Conservation (phyloP, 2,113 vertebrate genomes). For the Coracopsis vasa region DNA sequence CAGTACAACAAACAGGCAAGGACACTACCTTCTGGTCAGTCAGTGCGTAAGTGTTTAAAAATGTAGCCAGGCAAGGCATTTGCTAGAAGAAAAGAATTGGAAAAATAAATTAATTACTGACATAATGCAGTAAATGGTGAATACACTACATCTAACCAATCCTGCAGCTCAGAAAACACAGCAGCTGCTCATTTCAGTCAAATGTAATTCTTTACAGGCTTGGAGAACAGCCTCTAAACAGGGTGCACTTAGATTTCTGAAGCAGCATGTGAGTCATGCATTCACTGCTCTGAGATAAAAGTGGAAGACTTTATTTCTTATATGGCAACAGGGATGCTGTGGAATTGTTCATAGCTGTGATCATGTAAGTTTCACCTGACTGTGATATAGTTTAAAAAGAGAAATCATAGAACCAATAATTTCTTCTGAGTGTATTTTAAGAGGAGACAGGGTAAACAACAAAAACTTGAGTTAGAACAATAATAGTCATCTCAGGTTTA, state of each 20-base stretch:
- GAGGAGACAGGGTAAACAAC: not conserved
- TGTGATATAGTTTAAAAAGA: not conserved
- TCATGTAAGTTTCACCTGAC: not conserved
- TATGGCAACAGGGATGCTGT: not conserved
- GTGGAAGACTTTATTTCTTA: not conserved
- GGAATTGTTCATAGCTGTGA: not conserved
- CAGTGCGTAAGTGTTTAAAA: not conserved
- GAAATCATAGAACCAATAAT: not conserved
- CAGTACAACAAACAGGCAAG: not conserved
- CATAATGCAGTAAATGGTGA: not conserved
- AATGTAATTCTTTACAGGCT: not conserved
- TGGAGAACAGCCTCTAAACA: not conserved
- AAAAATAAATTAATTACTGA: not conserved
- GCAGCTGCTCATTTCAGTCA: constrained; percentile 27
- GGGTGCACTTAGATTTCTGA: not conserved
- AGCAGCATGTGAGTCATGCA: not conserved
- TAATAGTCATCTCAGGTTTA: not conserved
- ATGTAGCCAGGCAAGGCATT: not conserved
- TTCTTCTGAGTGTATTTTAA: not conserved
- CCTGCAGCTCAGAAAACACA: not conserved
- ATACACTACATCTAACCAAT: not conserved
- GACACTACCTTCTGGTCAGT: not conserved
- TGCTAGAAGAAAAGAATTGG: not conserved
- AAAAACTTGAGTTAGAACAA: not conserved
- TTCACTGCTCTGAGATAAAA: not conserved